phyloP scores from a whole-genome alignment of 2,797 vertebrate species.

The Morus bassanus region DNA sequence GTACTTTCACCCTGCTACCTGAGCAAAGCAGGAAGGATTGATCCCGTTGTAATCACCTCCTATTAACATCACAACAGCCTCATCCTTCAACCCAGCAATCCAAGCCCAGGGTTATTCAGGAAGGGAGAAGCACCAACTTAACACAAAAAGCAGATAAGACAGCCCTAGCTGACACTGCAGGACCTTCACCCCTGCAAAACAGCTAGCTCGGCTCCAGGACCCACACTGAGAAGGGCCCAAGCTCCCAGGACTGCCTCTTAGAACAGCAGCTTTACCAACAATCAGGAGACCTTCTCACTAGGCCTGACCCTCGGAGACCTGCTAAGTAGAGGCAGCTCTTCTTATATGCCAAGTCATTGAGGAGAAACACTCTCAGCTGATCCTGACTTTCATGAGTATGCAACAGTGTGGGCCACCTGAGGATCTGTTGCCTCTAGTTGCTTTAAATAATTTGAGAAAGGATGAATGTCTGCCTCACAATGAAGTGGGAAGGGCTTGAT shows the following conservation, averaged over 20 bases:
- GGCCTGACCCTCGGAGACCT: not conserved
- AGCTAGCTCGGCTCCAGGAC: not conserved
- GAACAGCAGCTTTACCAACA: not conserved
- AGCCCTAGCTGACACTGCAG: not conserved
- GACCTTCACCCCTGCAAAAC: not conserved
- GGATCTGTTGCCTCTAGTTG: not conserved
- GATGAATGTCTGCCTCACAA: not conserved
- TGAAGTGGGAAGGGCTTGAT: not conserved
- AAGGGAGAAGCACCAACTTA: not conserved
- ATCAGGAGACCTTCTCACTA: not conserved
- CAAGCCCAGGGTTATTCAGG: not conserved
- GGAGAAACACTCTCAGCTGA: not conserved
- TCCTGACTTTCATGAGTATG: not conserved
- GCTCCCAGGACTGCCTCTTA: not conserved
- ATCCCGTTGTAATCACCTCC: not conserved
- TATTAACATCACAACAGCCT: not conserved
- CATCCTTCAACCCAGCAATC: not conserved
- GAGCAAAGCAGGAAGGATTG: not conserved
- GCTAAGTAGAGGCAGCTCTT: not conserved
- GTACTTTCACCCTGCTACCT: not conserved
- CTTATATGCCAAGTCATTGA: not conserved
- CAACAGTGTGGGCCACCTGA: not conserved
- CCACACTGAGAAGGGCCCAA: not conserved
- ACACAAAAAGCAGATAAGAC: not conserved
- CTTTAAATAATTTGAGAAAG: not conserved